Conservation (phyloP, 2,888 invertebrate species). For the Philereme transversata region DNA sequence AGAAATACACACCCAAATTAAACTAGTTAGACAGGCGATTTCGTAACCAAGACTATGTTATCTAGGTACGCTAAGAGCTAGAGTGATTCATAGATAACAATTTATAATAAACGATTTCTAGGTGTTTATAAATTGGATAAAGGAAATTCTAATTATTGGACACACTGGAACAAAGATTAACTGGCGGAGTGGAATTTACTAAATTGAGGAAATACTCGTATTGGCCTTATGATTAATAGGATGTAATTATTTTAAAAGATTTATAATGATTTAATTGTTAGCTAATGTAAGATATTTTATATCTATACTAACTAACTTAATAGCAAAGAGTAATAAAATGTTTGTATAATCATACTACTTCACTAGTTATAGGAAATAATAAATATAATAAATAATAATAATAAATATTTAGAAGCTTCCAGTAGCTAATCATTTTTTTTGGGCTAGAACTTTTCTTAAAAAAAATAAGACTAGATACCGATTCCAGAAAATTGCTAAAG, state of each 20-base stretch:
- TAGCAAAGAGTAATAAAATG: background rate
- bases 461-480: no score
- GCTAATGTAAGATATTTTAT: background rate
- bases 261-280: background rate
- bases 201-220: background rate
- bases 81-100: slow-evolving; percentile 20
- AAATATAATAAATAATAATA: background rate
- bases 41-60: slow-evolving; percentile 33
- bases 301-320: background rate
- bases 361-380: background rate
- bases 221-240: background rate
- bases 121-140: slow-evolving; percentile 9
- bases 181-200: no score
- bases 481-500: no score
- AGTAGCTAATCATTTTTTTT: no score
- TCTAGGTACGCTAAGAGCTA: slow-evolving; percentile 23
- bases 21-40: slow-evolving; percentile 60
- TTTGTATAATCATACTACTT: background rate
- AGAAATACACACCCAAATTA: slow-evolving; percentile 57
- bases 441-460: no score
- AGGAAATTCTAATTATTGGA: slow-evolving; percentile 5
- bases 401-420: no score
- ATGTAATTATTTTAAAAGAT: background rate
- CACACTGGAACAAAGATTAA: background rate
- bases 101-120: slow-evolving; percentile 7